These are phyloP conservation scores for Halichondria panicea DNA, from an alignment of 37 sponge, comb jelly and placozoan genomes.

Conservation along the genomic window DNA sequence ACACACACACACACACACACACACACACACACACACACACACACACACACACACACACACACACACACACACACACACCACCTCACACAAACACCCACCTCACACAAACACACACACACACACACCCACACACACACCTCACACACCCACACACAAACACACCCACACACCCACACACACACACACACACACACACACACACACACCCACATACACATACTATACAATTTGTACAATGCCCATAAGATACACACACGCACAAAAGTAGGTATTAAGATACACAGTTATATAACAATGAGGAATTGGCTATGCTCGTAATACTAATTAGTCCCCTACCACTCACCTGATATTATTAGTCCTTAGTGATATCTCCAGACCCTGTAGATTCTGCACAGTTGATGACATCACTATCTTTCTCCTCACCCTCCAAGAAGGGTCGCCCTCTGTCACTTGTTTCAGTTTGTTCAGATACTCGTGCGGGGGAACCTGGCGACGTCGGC, in stretches of 20 bases:
- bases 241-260: too few relatives aligned
- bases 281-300: too few relatives aligned
- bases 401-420: slow-evolving; percentile 42
- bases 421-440: slow-evolving; percentile 12
- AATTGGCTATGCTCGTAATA: too few relatives aligned
- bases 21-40: slow-evolving; percentile 4
- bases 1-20: slow-evolving; percentile 16
- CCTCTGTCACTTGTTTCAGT: slow-evolving; percentile 50
- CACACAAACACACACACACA: too few relatives aligned
- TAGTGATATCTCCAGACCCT: slow-evolving; percentile 71
- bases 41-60: slow-evolving; percentile 3
- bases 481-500: slow-evolving; percentile 10
- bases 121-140: too few relatives aligned
- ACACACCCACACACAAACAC: too few relatives aligned
- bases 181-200: too few relatives aligned
- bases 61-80: slow-evolving; percentile 19
- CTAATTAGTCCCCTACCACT: too few relatives aligned
- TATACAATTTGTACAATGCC: too few relatives aligned
- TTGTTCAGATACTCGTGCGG: slow-evolving; percentile 45
- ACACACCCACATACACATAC: too few relatives aligned
- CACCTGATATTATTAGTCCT: slow-evolving; percentile 72
- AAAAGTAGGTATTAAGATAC: too few relatives aligned
- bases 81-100: background rate
- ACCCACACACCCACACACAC: too few relatives aligned
- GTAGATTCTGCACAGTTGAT: slow-evolving; percentile 28